Evolutionary conservation across 2,888 invertebrate species (phyloP), one percentile per base, ranked within the genome.

Genomic region (Limulus polyphemus): DNA sequence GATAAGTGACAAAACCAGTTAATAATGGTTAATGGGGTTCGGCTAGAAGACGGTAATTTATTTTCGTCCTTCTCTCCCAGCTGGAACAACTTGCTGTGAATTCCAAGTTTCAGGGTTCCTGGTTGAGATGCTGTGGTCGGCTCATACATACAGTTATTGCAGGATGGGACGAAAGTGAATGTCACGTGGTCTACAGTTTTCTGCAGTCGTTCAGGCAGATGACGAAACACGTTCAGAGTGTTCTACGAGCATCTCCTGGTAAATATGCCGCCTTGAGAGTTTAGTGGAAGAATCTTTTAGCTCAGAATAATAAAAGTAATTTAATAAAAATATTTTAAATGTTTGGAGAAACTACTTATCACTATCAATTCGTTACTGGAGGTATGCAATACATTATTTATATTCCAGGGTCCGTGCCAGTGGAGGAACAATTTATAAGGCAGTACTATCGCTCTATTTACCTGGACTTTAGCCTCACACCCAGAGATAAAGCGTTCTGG

Each of bases 131-230:
- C 65, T 76, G 73, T 70, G 76, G 76, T 10, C 73, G 71, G 60
- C 75, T 76, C 58, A 69, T 76, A 7, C 75, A 76, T 64, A 74
- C 75, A 13, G 70, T 76, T 17, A 74, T 75, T 56, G 74, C 76
- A 62, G 76, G 76, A 4, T 76, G 76, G 76, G 76, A 76, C 68
- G 76, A 76, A 61, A 72, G 72, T 58, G 76, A 76, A 65, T 76
- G 76, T 68, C 69, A 71, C 32, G 69, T 72, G 59, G 72, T 74
- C 0, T 74, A 72, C 65, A 73, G 75, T 47, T 68, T 71, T 9
- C 68, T 76, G 16, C 71, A 72, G 55, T 56, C 65, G 16, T 61
- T 72, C 62, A 72, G 73, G 14, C 69, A 65, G 52, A 71, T 75
- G 52, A 61, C 71, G 50, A 75, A 72, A 67, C 70, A 71, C 62